These are phyloP conservation scores for Heliothis peltigera DNA, from an alignment of 2,888 invertebrate genomes.

Conservation along the genomic window DNA sequence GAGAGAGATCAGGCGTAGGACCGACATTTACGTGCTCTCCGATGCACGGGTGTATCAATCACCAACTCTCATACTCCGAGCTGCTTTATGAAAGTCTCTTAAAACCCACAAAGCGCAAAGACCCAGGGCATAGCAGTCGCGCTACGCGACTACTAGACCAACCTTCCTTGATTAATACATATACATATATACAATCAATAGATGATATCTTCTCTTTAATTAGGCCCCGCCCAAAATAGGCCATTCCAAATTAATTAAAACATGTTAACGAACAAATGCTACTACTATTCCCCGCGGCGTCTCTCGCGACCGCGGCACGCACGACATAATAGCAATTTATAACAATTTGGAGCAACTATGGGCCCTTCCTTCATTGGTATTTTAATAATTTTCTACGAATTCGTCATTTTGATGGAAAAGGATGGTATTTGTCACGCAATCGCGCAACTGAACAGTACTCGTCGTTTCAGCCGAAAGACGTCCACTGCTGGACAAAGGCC, in stretches of 20 bases:
- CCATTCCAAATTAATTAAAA: constrained; percentile 40
- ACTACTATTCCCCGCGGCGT: constrained; percentile 26
- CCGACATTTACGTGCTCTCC: too few relatives aligned
- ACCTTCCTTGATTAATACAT: too few relatives aligned
- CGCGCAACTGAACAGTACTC: too few relatives aligned
- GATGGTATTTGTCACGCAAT: background rate
- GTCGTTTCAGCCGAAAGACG: too few relatives aligned
- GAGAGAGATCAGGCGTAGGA: too few relatives aligned
- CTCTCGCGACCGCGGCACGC: constrained; percentile 27
- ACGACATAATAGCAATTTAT: constrained; percentile 27
- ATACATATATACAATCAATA: background rate
- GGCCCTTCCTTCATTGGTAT: background rate
- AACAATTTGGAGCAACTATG: constrained; percentile 28
- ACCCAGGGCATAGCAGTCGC: too few relatives aligned
- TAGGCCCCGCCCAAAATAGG: background rate
- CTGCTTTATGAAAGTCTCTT: too few relatives aligned
- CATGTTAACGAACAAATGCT: constrained; percentile 23
- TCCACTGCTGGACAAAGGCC: too few relatives aligned
- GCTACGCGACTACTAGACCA: too few relatives aligned
- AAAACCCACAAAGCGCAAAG: too few relatives aligned
- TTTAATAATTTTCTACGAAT: constrained; percentile 19
- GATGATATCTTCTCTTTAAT: background rate
- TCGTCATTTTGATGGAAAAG: background rate
- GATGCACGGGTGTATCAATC: too few relatives aligned
- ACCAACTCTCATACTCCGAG: too few relatives aligned